A percentile compares a stretch with the other conserved stretches of the same genome.
phyloP scores from a whole-genome alignment of 2,888 invertebrate genomes.

The Lacanobia wlatinum region DNA sequence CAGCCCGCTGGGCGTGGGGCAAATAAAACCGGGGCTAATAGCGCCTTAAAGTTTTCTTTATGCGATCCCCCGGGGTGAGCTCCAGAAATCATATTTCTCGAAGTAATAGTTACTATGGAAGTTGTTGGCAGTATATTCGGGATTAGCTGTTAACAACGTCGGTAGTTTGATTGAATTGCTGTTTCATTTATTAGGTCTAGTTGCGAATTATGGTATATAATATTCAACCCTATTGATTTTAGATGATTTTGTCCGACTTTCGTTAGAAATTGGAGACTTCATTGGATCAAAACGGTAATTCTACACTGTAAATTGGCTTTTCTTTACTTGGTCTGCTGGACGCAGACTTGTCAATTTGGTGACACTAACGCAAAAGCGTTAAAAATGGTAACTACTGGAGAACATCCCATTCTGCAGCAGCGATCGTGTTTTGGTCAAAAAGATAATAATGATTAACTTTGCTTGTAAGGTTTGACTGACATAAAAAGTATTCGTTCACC shows the following conservation, averaged over 20 bases:
- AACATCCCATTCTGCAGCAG: too few relatives aligned
- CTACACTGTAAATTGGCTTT: too few relatives aligned
- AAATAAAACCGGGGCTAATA: conserved; percentile 74
- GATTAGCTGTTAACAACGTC: conserved; percentile 65
- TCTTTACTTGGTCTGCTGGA: too few relatives aligned
- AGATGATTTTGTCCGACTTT: neutral
- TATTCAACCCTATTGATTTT: neutral
- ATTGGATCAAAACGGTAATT: too few relatives aligned
- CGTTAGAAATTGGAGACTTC: too few relatives aligned
- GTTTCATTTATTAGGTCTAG: conserved; percentile 1
- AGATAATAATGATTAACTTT: neutral
- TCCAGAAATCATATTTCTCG: conserved; percentile 78
- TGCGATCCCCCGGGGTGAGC: conserved; percentile 73
- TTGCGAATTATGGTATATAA: neutral
- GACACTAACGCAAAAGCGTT: too few relatives aligned
- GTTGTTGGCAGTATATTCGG: conserved; percentile 77
- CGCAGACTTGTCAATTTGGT: too few relatives aligned
- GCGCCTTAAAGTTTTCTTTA: conserved; percentile 75
- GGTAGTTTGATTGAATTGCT: conserved; percentile 35
- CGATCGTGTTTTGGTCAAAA: neutral
- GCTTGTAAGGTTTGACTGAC: neutral
- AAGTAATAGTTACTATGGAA: conserved; percentile 69
- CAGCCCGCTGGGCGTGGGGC: conserved; percentile 67
- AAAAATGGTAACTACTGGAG: too few relatives aligned
- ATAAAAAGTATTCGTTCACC: too few relatives aligned